phyloP scores from a whole-genome alignment of 2,797 vertebrate species.

The Typhlichthys eigenmanni region DNA sequence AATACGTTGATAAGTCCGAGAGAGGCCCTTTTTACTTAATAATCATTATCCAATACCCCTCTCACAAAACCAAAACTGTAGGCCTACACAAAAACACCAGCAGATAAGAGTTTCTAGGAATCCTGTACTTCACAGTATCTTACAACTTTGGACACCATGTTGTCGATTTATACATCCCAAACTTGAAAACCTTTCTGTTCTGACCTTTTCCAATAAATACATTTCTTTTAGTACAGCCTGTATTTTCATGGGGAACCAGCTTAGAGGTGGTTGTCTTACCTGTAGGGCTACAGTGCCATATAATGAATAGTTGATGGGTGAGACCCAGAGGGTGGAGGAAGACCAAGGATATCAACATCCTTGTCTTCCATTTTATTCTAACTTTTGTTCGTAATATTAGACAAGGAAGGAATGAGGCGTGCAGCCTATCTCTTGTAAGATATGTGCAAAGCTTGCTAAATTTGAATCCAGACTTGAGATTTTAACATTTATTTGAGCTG shows the following conservation, averaged over 20 bases:
- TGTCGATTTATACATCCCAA: constrained; percentile 59
- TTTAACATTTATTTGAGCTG: background rate
- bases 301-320: constrained; percentile 81
- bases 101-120: constrained; percentile 22
- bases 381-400: constrained; percentile 44
- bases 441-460: constrained; percentile 22
- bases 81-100: constrained; percentile 14
- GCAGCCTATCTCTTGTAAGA: constrained; percentile 13
- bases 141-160: constrained; percentile 44
- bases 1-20: constrained; percentile 33
- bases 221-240: constrained; percentile 69
- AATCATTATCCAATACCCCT: constrained; percentile 35
- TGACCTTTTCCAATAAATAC: constrained; percentile 78
- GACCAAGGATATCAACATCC: constrained; percentile 66
- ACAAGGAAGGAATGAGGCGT: constrained; percentile 15
- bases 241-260: constrained; percentile 69
- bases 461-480: constrained; percentile 7
- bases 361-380: constrained; percentile 61
- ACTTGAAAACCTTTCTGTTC: constrained; percentile 70
- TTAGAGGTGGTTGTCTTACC: constrained; percentile 62
- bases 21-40: constrained; percentile 36
- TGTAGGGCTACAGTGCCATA: constrained; percentile 75
- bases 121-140: constrained; percentile 48
- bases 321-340: constrained; percentile 55
- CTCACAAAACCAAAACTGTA: constrained; percentile 15